Conservation (phyloP, 2,113 vertebrate genomes). For the Orthonyx spaldingii region DNA sequence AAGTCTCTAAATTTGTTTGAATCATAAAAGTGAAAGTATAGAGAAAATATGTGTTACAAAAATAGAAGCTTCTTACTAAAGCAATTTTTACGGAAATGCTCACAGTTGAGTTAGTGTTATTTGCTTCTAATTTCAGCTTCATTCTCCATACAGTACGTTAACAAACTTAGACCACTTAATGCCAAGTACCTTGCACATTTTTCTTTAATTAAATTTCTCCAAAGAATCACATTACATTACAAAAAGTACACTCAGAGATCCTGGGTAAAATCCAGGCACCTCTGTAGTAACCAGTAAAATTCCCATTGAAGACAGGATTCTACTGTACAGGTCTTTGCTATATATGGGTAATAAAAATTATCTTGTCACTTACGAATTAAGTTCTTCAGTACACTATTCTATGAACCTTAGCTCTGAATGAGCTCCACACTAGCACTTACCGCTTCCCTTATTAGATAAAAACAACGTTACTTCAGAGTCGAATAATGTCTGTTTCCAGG, state of each 20-base stretch:
- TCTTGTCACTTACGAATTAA: neutral
- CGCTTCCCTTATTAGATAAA: neutral
- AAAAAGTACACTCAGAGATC: neutral
- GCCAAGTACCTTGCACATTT: neutral
- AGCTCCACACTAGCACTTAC: neutral
- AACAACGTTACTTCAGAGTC: neutral
- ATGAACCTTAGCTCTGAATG: neutral
- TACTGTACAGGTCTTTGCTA: neutral
- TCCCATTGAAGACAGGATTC: neutral
- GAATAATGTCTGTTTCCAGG: neutral
- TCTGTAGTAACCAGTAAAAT: neutral
- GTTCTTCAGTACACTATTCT: neutral
- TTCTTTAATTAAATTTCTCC: conserved; percentile 10
- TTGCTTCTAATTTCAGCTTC: neutral
- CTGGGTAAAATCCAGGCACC: neutral
- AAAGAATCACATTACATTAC: neutral
- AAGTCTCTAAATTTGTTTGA: neutral
- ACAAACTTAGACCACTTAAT: neutral
- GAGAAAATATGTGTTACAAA: neutral
- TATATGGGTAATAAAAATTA: neutral
- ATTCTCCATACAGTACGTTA: neutral
- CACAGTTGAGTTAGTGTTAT: neutral
- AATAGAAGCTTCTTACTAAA: neutral
- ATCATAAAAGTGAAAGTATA: neutral
- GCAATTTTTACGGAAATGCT: neutral